phyloP scores from a whole-genome alignment of 2,888 invertebrate genomes.

The Papilio gigon region DNA sequence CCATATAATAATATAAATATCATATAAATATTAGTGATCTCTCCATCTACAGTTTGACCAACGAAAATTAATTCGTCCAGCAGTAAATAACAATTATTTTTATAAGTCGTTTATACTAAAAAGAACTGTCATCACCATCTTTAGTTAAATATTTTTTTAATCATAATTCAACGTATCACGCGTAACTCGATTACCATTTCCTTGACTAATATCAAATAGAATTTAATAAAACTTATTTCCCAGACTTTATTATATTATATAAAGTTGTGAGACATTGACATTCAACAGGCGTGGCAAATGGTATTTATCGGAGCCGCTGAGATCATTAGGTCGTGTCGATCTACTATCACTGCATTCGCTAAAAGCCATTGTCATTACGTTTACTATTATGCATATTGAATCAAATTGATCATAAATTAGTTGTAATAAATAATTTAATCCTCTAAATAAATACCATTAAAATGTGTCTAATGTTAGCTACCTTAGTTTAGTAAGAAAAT shows the following conservation, averaged over 20 bases:
- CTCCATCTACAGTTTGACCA: too few relatives aligned
- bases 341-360: slow-evolving; percentile 3
- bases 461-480: too few relatives aligned
- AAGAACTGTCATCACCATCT: too few relatives aligned
- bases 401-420: background rate
- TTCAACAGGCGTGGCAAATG: slow-evolving; percentile 26
- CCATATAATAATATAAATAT: too few relatives aligned
- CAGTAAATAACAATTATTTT: too few relatives aligned
- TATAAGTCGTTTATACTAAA: too few relatives aligned
- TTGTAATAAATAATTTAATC: background rate
- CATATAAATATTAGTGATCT: too few relatives aligned
- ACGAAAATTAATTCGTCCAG: too few relatives aligned
- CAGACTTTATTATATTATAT: slow-evolving; percentile 25
- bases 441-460: background rate
- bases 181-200: background rate
- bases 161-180: background rate
- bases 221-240: slow-evolving; percentile 1
- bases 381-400: background rate
- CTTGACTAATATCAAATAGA: background rate
- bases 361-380: background rate
- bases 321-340: slow-evolving; percentile 25
- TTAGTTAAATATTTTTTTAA: too few relatives aligned
- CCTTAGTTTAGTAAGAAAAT: too few relatives aligned
- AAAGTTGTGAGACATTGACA: slow-evolving; percentile 26
- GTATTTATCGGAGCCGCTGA: slow-evolving; percentile 17